Percentiles rank a stretch among this genome's conserved stretches.
Evolutionary conservation across 2,113 vertebrate genomes (phyloP).

Genomic region (Dicerorhinus sumatrensis): DNA sequence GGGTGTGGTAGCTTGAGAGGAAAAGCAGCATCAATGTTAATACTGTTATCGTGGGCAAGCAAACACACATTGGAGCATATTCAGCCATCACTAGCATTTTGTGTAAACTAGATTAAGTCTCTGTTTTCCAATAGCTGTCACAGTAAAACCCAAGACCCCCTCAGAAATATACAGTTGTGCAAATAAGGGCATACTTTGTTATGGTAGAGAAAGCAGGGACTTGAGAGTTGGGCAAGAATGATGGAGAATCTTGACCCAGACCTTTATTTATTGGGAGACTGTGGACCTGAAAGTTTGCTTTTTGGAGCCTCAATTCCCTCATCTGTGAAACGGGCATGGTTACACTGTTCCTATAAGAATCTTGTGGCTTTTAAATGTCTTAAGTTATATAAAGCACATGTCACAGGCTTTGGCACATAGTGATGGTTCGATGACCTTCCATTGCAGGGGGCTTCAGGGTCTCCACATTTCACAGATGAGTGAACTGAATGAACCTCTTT

Average conservation of each 20-base stretch:
- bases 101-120: not conserved
- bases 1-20: not conserved
- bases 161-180: not conserved
- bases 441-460: not conserved
- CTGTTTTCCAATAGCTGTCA: not conserved
- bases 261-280: not conserved
- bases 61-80: accelerated
- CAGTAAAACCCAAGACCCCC: no score
- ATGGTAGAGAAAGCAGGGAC: accelerated
- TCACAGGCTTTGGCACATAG: not conserved
- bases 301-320: not conserved
- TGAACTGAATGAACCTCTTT: not conserved
- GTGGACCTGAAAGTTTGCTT: not conserved
- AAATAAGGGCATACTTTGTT: accelerated
- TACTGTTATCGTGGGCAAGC: accelerated
- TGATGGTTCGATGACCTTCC: not conserved
- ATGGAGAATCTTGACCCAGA: not conserved
- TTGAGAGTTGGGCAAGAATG: not conserved
- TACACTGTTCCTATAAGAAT: accelerated
- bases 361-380: not conserved
- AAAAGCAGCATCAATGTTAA: accelerated
- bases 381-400: accelerated
- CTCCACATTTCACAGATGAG: not conserved
- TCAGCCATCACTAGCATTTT: accelerated
- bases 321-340: not conserved